Evolutionary conservation across 2,888 invertebrate genomes (phyloP).

Genomic region (Hipparchia sbordonii): DNA sequence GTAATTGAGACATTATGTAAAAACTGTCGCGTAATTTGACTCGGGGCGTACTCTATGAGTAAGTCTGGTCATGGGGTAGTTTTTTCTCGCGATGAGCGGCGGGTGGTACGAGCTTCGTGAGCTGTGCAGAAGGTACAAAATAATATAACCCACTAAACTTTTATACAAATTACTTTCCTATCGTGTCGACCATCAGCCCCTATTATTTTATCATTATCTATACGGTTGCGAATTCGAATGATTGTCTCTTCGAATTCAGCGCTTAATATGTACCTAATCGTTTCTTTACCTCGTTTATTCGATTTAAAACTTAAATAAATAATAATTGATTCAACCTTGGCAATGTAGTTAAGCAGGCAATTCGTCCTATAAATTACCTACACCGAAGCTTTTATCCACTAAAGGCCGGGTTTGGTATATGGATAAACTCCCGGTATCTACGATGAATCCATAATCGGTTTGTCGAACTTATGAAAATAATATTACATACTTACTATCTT

Average conservation of each 20-base stretch:
- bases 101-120: slow-evolving; percentile 71
- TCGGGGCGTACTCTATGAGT: slow-evolving; percentile 46
- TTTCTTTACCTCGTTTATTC: slow-evolving; percentile 5
- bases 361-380: not conserved
- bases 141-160: slow-evolving; percentile 65
- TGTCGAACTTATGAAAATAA: not conserved
- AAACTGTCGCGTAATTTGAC: slow-evolving; percentile 41
- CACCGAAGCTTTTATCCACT: not conserved
- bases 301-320: not conserved
- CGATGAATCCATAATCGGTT: not conserved
- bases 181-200: slow-evolving; percentile 76
- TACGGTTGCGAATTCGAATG: slow-evolving; percentile 67
- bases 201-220: slow-evolving; percentile 80
- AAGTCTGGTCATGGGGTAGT: slow-evolving; percentile 72
- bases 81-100: slow-evolving; percentile 69
- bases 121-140: slow-evolving; percentile 48
- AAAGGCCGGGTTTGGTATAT: no score
- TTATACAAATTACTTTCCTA: slow-evolving; percentile 81
- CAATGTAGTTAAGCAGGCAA: not conserved
- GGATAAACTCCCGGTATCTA: not conserved
- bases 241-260: slow-evolving; percentile 55
- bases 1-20: slow-evolving; percentile 39
- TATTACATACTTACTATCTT: no score
- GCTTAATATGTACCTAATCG: slow-evolving; percentile 52
- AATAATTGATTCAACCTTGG: not conserved